Evolutionary conservation across 1,140 invertebrate species (phyloP), one percentile per base, ranked within the genome.

Genomic region (Metopolophium dirhodum): DNA sequence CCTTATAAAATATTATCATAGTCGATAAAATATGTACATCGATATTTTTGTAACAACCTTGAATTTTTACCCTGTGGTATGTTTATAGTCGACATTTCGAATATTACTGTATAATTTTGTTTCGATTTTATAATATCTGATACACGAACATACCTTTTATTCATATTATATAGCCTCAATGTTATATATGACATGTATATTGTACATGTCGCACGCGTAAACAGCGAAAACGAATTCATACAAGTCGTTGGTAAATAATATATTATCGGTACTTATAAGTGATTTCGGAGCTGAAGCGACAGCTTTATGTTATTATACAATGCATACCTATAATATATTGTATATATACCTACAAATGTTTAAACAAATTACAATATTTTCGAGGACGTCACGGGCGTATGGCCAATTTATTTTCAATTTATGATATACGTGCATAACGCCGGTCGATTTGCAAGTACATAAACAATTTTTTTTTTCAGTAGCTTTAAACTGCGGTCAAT

Each of bases 301-400:
- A n/a, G 4, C 30, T 68, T 14, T 68, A 14, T 68, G 30, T n/a
- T 68, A n/a, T 68, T n/a, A 68, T 68, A 68, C 4, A 14, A 68
- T 18, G 30, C 6, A n/a, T 9, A 11, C 57, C 11, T 30, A n/a
- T 14, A 68, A 54, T 68, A 68, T 68, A 61, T 9, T 30, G 30
- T 68, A 30, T 11, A 61, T 0, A 14, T 30, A 68, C 0, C 30
- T 68, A 68, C 11, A n/a, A 68, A 11, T 68, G 30, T n/a, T n/a
- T 68, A n/a, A 68, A n/a, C 18, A 77, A 77, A 77, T n/a, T 77
- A 77, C 30, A 77, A 77, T 77, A 77, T 77, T 77, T 77, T 77
- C 30, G 61, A 77, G 61, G 61, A 9, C 61, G 61, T n/a, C 14
- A 77, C n/a, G 61, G 0, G 14, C 0, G 30, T 77, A 77, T n/a